These are phyloP conservation scores for Hippocampus mohnikei DNA, from an alignment of 2,113 vertebrate species.

Conservation along the genomic window DNA sequence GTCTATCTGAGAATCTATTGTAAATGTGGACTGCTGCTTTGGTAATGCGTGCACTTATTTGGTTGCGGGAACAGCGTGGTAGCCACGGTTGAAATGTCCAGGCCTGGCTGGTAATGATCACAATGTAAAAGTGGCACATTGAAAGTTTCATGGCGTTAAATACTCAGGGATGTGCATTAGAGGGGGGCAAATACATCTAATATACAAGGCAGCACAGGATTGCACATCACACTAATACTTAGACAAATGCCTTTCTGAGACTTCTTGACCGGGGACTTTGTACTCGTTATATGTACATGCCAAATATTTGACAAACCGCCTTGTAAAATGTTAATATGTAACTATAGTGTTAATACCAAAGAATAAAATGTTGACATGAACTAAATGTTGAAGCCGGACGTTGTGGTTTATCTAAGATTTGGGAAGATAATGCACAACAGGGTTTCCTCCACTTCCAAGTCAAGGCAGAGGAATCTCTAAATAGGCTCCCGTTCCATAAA, in stretches of 20 bases:
- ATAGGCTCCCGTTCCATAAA: neutral
- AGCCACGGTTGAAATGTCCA: neutral
- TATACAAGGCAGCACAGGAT: conserved; percentile 5
- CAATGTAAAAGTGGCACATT: conserved; percentile 6
- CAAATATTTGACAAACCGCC: conserved; percentile 20
- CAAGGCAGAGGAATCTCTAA: neutral
- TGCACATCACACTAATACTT: neutral
- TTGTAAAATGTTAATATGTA: conserved; percentile 60
- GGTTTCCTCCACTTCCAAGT: neutral
- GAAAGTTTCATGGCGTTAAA: neutral
- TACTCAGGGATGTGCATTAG: conserved; percentile 22
- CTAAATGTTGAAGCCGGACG: neutral
- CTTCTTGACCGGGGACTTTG: conserved; percentile 15
- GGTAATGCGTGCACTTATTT: conserved; percentile 1
- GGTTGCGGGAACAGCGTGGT: neutral
- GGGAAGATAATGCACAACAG: neutral
- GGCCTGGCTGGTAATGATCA: neutral
- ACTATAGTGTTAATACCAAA: conserved; percentile 54
- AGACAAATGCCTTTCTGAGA: conserved; percentile 5
- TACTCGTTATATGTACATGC: conserved; percentile 23
- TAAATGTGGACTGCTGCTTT: conserved; percentile 15
- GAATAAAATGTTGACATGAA: conserved; percentile 53
- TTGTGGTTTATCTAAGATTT: neutral
- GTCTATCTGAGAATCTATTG: conserved; percentile 30
- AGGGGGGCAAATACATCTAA: neutral